Percentiles rank a stretch among this genome's conserved stretches.
Evolutionary conservation across 23 tunicate genomes (phyloP).

Genomic region (Trididemnum clinides): DNA sequence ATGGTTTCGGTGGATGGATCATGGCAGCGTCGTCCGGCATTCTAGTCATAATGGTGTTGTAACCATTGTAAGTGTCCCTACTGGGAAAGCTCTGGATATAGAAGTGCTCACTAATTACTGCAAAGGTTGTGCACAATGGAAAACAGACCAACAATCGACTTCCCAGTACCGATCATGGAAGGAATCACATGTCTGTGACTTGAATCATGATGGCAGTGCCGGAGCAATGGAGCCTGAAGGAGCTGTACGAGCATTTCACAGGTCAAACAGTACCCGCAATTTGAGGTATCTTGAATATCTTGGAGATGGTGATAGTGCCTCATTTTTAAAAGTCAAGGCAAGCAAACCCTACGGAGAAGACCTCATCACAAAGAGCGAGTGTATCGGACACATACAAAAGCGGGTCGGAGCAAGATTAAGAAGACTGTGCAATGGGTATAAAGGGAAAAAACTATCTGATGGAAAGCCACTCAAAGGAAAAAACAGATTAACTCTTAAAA

Average conservation of each 20-base stretch:
- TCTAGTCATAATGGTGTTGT: slow-evolving; percentile 1
- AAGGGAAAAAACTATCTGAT: neutral
- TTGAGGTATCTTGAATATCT: neutral
- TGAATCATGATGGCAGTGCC: slow-evolving; percentile 20
- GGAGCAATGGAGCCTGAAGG: neutral
- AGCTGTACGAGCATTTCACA: neutral
- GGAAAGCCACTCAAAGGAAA: neutral
- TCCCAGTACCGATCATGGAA: neutral
- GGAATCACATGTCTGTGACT: neutral
- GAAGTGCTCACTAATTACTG: neutral
- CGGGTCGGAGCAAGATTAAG: neutral
- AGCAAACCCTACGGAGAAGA: neutral
- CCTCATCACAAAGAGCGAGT: neutral
- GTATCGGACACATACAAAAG: neutral
- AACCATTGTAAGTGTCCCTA: neutral
- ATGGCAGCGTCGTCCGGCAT: slow-evolving; percentile 10
- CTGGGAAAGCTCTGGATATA: neutral
- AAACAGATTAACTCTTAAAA: neutral
- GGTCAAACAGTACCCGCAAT: neutral
- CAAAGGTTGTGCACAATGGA: no score
- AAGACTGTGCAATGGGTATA: neutral
- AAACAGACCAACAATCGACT: neutral
- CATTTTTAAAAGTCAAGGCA: neutral
- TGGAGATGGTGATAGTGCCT: slow-evolving; percentile 3
- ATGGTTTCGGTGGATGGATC: slow-evolving; percentile 9